Percentiles rank a stretch among this genome's conserved stretches.
Evolutionary conservation across 2,888 invertebrate species (phyloP).

Genomic region (Disparrhopalites patrizii): DNA sequence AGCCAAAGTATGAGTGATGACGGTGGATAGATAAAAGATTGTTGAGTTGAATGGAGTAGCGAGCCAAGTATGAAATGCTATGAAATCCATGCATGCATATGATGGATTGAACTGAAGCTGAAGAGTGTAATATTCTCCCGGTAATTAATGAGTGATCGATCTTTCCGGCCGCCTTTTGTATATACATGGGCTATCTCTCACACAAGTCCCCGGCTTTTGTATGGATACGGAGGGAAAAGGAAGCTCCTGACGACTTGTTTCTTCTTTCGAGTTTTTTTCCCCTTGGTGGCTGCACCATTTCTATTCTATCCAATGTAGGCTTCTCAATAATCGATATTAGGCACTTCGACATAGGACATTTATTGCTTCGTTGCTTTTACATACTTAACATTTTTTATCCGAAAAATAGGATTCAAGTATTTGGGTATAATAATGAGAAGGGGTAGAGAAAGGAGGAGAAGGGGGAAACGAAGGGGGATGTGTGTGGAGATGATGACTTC

Average conservation of each 20-base stretch:
- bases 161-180: slow-evolving; percentile 41
- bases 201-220: neutral
- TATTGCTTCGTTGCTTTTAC: neutral
- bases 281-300: too few relatives aligned
- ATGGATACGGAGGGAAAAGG: too few relatives aligned
- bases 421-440: too few relatives aligned
- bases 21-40: neutral
- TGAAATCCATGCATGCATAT: slow-evolving; percentile 21
- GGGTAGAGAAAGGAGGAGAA: neutral
- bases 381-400: too few relatives aligned
- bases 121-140: slow-evolving; percentile 45
- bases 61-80: slow-evolving; percentile 30
- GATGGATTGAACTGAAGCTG: slow-evolving; percentile 39
- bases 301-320: too few relatives aligned
- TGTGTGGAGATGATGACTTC: neutral
- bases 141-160: slow-evolving; percentile 48
- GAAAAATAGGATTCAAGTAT: too few relatives aligned
- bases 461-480: neutral
- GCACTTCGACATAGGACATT: too few relatives aligned
- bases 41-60: slow-evolving; percentile 6
- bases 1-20: neutral
- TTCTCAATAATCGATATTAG: too few relatives aligned
- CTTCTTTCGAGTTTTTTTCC: neutral
- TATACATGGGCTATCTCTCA: too few relatives aligned
- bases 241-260: slow-evolving; percentile 5